Evolutionary conservation across 2,113 vertebrate species (phyloP), one percentile per base, ranked within the genome.

Genomic region (Macquaria ambigua): DNA sequence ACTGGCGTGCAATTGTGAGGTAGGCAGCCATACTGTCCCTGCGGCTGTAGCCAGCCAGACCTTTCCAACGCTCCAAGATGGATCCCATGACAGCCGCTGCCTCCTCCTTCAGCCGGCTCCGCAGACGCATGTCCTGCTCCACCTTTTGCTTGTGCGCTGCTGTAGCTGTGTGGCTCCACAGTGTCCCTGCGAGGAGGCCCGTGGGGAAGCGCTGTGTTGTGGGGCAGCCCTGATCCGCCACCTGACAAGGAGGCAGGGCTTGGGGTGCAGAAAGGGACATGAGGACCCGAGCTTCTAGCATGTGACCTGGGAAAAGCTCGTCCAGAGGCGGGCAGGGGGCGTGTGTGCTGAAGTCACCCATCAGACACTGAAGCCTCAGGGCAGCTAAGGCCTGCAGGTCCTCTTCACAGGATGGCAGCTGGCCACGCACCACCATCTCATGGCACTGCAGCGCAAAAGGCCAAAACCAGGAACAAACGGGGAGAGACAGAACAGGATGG

Each of bases 41-140:
- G 81, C 95, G 93, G 92, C 95, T 96, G 95, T 97, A 97, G 79
- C 97, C 97, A 5, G 95, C 94, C 83, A 98, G 96, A 82, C 94
- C 95, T 92, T 97, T 98, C 98, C 97, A 99, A 69, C 96, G 95
- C 92, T 97, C 97, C 93, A 98, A 91, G n/a, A 98, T 97, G 67
- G 95, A 93, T 0, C 96, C 95, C 90, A 96, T 97, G 59, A 96
- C 94, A 55, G 93, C 93, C 3, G 95, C 91, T 1, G 96, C 95
- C 84, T 97, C 96, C 87, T 98, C 97, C 59, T 96, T 96, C 88
- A 96, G 91, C n/a, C 94, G 92, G 59, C 94, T 95, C 48, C 95
- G 93, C 83, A 95, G 88, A 2, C 95, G 93, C 93, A 96, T 89
- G 90, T 97, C 95, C 89, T 95, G 93, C 90, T 98, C 96, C 0